Evolutionary conservation across 2,888 invertebrate genomes (phyloP).

Genomic region (Choristoneura rosaceana): DNA sequence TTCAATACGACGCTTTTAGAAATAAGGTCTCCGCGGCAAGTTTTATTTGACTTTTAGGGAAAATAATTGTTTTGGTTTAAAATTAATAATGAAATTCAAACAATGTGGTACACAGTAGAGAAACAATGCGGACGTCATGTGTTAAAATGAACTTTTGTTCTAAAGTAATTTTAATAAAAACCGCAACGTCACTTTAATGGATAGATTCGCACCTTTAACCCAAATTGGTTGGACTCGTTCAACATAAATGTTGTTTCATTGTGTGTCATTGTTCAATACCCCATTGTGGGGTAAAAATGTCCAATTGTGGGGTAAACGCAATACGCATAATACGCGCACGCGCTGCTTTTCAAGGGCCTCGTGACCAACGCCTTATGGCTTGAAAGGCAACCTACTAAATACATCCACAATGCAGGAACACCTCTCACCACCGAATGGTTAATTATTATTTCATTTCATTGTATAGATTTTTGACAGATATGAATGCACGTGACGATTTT

Average conservation of each 20-base stretch:
- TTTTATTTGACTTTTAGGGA: not conserved
- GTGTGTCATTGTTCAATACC: conserved; percentile 33
- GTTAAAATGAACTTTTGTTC: not conserved
- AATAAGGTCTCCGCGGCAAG: not conserved
- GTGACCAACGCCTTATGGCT: conserved; percentile 66
- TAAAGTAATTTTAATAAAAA: conserved; percentile 3
- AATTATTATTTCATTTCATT: conserved; percentile 33
- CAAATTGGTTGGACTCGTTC: conserved; percentile 45
- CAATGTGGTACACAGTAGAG: not conserved
- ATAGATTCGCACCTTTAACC: conserved; percentile 54
- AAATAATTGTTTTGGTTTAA: too few relatives aligned
- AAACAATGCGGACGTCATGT: not conserved
- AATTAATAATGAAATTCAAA: too few relatives aligned
- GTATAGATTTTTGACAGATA: conserved; percentile 8
- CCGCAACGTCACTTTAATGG: conserved; percentile 6
- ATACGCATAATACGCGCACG: conserved; percentile 48
- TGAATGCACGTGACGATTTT: not conserved
- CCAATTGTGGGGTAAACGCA: conserved; percentile 46
- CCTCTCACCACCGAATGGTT: conserved; percentile 43
- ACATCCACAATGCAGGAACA: conserved; percentile 35
- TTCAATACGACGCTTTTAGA: not conserved
- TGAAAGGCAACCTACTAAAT: conserved; percentile 45
- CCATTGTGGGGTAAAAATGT: conserved; percentile 46
- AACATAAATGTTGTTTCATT: conserved; percentile 42
- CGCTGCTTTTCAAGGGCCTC: conserved; percentile 53